Evolutionary conservation across 2,113 vertebrate genomes (phyloP).

Genomic region (Tautogolabrus adspersus): DNA sequence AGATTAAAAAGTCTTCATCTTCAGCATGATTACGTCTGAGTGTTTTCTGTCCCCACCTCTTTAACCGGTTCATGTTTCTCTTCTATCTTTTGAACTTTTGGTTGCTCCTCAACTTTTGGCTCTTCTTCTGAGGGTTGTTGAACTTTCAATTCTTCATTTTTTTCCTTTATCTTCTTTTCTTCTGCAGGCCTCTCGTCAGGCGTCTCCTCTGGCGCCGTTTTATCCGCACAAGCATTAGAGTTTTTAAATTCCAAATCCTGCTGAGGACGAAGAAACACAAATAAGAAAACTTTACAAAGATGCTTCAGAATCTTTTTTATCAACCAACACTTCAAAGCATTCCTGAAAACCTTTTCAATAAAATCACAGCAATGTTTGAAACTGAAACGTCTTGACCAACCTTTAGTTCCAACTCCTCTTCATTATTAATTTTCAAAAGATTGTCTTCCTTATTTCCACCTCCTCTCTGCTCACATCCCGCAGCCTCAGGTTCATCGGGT

Average conservation of each 20-base stretch:
- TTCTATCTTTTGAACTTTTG: slow-evolving; percentile 12
- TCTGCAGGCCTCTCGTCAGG: slow-evolving; percentile 46
- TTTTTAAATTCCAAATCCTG: slow-evolving; percentile 75
- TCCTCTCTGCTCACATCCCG: neutral
- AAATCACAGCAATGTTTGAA: neutral
- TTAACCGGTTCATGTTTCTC: slow-evolving; percentile 17
- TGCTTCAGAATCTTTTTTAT: too few relatives aligned
- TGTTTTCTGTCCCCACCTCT: slow-evolving; percentile 37
- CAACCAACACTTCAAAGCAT: too few relatives aligned
- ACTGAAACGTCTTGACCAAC: slow-evolving; percentile 41
- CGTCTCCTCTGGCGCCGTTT: slow-evolving; percentile 52
- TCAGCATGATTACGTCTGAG: too few relatives aligned
- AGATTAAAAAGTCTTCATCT: too few relatives aligned
- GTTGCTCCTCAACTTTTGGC: slow-evolving; percentile 12
- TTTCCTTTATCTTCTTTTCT: slow-evolving; percentile 46
- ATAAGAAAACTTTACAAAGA: neutral
- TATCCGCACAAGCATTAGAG: slow-evolving; percentile 56
- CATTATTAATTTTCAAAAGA: slow-evolving; percentile 2
- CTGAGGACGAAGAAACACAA: neutral
- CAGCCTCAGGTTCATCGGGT: neutral
- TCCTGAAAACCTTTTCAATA: too few relatives aligned
- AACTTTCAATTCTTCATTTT: slow-evolving; percentile 16
- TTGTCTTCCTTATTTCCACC: slow-evolving; percentile 39
- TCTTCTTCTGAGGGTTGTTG: slow-evolving; percentile 16
- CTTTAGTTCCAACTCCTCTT: slow-evolving; percentile 55